phyloP scores from a whole-genome alignment of 2,888 invertebrate genomes.

The Andrena haemorrhoa region DNA sequence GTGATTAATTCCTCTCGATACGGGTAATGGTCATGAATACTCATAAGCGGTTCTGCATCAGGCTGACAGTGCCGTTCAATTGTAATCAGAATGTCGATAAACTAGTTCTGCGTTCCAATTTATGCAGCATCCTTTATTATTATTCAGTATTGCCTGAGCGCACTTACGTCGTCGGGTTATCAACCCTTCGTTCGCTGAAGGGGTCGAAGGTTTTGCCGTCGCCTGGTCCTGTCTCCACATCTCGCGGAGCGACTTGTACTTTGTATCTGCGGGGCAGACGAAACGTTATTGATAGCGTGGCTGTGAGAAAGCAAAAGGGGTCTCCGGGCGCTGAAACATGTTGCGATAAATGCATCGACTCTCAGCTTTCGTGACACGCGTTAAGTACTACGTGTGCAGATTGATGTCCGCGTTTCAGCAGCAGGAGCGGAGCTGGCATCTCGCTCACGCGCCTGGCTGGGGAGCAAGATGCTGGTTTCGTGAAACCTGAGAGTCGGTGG shows the following conservation, averaged over 20 bases:
- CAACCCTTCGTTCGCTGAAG: constrained; percentile 89
- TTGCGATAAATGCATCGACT: too few relatives aligned
- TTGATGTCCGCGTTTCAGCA: too few relatives aligned
- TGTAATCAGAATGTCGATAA: background rate
- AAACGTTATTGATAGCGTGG: constrained; percentile 2
- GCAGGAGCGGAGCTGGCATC: too few relatives aligned
- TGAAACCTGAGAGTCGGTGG: too few relatives aligned
- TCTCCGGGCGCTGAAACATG: too few relatives aligned
- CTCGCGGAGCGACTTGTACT: constrained; percentile 87
- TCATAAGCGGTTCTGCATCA: background rate
- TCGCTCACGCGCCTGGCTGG: too few relatives aligned
- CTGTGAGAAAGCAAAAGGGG: too few relatives aligned
- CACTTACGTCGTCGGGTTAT: constrained; percentile 94
- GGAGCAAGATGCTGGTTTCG: too few relatives aligned
- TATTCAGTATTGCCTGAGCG: background rate
- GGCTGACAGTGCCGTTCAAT: background rate
- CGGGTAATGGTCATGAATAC: background rate
- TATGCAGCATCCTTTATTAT: constrained; percentile 7
- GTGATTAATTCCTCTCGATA: background rate
- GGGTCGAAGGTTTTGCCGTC: constrained; percentile 89
- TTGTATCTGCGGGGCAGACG: constrained; percentile 83
- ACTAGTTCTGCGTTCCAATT: background rate
- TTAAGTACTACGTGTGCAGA: too few relatives aligned
- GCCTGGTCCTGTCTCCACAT: constrained; percentile 87
- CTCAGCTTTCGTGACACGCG: too few relatives aligned